These are phyloP conservation scores for Cataglyphis cursor DNA, from an alignment of 2,888 invertebrate genomes.

Conservation along the genomic window DNA sequence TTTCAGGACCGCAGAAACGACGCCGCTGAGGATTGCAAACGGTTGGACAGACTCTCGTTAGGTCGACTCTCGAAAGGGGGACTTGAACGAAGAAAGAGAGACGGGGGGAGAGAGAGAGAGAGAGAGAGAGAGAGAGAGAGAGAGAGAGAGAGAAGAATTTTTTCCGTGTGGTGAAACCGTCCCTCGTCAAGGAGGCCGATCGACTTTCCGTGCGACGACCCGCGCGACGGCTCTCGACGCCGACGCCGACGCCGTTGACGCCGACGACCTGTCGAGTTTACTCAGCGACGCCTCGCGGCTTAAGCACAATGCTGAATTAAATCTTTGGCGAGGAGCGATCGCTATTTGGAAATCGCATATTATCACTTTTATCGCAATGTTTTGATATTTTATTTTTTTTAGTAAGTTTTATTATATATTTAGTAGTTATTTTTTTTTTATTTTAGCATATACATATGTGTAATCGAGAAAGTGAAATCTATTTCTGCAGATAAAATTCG, in stretches of 20 bases:
- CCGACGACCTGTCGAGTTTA: conserved; percentile 34
- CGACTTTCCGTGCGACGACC: conserved; percentile 75
- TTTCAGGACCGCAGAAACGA: conserved; percentile 43
- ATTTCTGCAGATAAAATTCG: not conserved
- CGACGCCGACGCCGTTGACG: conserved; percentile 48
- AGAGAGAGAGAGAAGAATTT: conserved; percentile 62
- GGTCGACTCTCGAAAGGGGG: conserved; percentile 59
- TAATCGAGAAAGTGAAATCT: not conserved
- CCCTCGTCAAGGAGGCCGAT: conserved; percentile 60
- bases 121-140: conserved; percentile 34
- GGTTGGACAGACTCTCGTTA: conserved; percentile 14
- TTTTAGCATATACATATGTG: not conserved
- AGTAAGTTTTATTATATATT: too few relatives aligned
- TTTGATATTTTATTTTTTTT: not conserved
- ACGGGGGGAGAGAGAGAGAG: conserved; percentile 4
- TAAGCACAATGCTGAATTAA: conserved; percentile 35
- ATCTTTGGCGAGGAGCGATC: conserved; percentile 30
- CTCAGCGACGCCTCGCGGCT: conserved; percentile 22
- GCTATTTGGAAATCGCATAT: conserved; percentile 6
- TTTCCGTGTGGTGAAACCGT: conserved; percentile 71
- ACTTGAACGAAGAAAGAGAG: conserved; percentile 40
- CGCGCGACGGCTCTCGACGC: conserved; percentile 36
- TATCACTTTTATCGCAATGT: not conserved
- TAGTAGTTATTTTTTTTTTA: not conserved
- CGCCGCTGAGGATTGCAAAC: not conserved